Evolutionary conservation across 1,140 invertebrate species (phyloP), one percentile per base, ranked within the genome.

Genomic region (Macrocentrus cingulum): DNA sequence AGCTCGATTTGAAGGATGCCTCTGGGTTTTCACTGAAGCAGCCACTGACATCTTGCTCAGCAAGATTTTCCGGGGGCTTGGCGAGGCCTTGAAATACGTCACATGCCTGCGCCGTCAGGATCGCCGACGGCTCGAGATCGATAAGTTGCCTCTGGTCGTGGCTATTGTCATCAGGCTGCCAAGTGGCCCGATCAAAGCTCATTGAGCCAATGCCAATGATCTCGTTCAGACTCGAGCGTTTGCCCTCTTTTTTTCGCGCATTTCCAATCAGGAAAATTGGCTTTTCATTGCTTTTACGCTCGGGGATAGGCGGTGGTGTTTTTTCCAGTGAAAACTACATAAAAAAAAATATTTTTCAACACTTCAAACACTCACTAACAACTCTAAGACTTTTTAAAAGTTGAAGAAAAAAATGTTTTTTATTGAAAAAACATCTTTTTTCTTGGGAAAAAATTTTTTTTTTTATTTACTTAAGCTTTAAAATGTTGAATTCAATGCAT

Each of bases 271-370:
- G n/a, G 15, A 57, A 57, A 54, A 69, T 67, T 32, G 66, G 66
- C 64, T 66, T 74, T 69, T 76, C 79, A 60, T 74, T 81, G 56
- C 79, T 82, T 55, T 49, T 73, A 41, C 81, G 65, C 64, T 76
- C 60, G 23, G 81, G 81, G 49, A 83, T 75, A 48, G 82, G 81
- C 18, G 81, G 79, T 13, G 80, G 80, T 54, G 70, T 67, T 49
- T 34, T 41, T 15, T 15, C n/a, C 11, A 50, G n/a, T 5, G 74
- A 66, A 69, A 46, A 34, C 22, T 29, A 29, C 4, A 29, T 29
- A 9, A 5, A 29, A 29, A 29, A 29, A 29, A 29, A 29, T 5
- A 29, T 29, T 29, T 5, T 29, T 29, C 25, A 29, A 29, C 16
- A 39, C n/a, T n/a, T n/a, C n/a, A n/a, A n/a, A n/a, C n/a, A n/a